Evolutionary conservation across 1,140 invertebrate genomes (phyloP).

Genomic region (Temnothorax nylanderi): DNA sequence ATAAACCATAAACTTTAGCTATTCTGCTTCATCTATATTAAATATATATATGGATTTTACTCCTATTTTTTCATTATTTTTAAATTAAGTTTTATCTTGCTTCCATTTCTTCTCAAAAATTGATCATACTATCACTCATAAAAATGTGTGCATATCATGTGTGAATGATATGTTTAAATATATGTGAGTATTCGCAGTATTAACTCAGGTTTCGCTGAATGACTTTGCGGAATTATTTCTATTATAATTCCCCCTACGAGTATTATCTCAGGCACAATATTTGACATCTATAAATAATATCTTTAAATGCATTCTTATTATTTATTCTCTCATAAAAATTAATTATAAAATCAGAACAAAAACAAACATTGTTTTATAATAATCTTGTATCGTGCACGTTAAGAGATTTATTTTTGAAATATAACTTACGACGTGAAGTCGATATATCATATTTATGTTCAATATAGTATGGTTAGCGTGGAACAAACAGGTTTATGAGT

Average conservation of each 20-base stretch:
- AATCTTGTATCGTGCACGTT: neutral
- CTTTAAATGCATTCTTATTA: neutral
- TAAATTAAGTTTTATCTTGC: neutral
- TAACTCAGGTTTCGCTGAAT: too few relatives aligned
- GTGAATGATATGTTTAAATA: too few relatives aligned
- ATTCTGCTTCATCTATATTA: neutral
- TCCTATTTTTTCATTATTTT: too few relatives aligned
- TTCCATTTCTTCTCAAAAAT: neutral
- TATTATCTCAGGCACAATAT: too few relatives aligned
- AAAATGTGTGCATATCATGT: neutral
- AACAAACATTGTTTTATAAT: neutral
- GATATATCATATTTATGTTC: slow-evolving; percentile 55
- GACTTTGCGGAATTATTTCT: too few relatives aligned
- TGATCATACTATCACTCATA: neutral
- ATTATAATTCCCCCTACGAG: too few relatives aligned
- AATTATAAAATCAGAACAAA: neutral
- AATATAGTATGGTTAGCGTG: slow-evolving; percentile 16
- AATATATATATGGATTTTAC: too few relatives aligned
- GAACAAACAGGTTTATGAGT: slow-evolving; percentile 23
- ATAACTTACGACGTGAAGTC: slow-evolving; percentile 27
- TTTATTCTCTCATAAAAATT: neutral
- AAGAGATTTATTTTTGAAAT: slow-evolving; percentile 31
- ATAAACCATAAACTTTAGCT: neutral
- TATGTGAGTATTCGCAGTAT: too few relatives aligned
- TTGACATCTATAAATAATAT: neutral